A percentile compares a stretch with the other conserved stretches of the same genome.
Conservation (phyloP, 2,888 invertebrate genomes). For the Trachelus stipa region DNA sequence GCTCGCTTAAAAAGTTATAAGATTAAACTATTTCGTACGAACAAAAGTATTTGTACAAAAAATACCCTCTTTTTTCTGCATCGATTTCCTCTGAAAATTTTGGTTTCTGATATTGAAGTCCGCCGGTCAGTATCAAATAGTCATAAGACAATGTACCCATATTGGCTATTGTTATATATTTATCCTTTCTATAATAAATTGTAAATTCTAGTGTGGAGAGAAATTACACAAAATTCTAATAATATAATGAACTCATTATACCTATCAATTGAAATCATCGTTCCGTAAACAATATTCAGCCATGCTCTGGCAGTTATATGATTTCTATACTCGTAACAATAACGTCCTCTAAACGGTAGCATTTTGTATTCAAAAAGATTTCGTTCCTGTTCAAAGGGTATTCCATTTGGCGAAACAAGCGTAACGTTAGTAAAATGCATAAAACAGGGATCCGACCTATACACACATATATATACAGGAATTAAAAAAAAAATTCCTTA, state of each 20-base stretch:
- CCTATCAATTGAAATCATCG: conserved; percentile 72
- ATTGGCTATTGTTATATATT: conserved; percentile 69
- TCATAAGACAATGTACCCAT: conserved; percentile 55
- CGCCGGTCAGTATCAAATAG: conserved; percentile 59
- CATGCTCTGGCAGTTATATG: conserved; percentile 73
- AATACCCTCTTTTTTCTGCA: conserved; percentile 32
- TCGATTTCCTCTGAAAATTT: conserved; percentile 29
- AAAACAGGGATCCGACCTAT: conserved; percentile 67
- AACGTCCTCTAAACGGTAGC: conserved; percentile 70
- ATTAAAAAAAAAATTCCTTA: not conserved
- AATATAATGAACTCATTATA: conserved; percentile 44
- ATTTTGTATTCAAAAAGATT: conserved; percentile 65
- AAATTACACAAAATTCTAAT: not conserved
- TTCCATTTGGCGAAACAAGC: conserved; percentile 76
- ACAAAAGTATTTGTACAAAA: not conserved
- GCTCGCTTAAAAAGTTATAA: conserved; percentile 28
- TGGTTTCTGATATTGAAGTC: conserved; percentile 48
- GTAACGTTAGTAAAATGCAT: conserved; percentile 78
- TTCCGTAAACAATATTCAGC: conserved; percentile 75
- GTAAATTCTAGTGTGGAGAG: not conserved
- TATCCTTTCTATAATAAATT: conserved; percentile 67
- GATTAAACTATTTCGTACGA: not conserved
- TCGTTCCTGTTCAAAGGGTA: conserved; percentile 68
- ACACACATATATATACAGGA: conserved; percentile 12
- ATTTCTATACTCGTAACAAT: conserved; percentile 70